These are phyloP conservation scores for Euthynnus affinis DNA, from an alignment of 2,797 vertebrate species.

Conservation along the genomic window DNA sequence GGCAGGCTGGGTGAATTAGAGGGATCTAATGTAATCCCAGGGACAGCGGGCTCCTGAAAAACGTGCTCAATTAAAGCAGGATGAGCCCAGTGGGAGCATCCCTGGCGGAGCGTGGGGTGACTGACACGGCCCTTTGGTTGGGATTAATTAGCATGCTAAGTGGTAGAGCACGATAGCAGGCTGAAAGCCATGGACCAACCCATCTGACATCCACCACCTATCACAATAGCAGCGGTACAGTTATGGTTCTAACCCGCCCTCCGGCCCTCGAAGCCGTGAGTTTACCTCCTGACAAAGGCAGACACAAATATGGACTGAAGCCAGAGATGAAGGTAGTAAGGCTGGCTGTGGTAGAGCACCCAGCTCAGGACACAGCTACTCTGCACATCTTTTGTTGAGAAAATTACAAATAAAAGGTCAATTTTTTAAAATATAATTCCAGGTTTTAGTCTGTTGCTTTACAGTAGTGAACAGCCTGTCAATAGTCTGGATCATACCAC, in stretches of 20 bases:
- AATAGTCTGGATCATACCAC: conserved; percentile 5
- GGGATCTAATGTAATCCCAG: conserved; percentile 85
- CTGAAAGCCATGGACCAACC: conserved; percentile 68
- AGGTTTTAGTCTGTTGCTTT: conserved; percentile 24
- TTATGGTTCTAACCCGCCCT: conserved; percentile 10
- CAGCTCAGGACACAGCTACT: background rate
- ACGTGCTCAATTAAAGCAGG: conserved; percentile 86
- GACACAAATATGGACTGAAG: conserved; percentile 1
- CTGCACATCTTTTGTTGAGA: background rate
- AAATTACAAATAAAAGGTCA: conserved; percentile 7
- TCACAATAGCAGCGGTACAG: conserved; percentile 34
- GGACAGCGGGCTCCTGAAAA: conserved; percentile 80
- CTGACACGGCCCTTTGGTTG: conserved; percentile 84
- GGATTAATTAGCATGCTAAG: conserved; percentile 88
- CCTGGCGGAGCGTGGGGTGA: conserved; percentile 81
- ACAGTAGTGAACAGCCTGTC: conserved; percentile 17
- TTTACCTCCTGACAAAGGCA: conserved; percentile 35
- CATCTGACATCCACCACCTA: conserved; percentile 74
- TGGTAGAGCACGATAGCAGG: conserved; percentile 76
- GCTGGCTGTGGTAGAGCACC: background rate
- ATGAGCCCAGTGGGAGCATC: conserved; percentile 85
- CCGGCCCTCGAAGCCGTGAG: conserved; percentile 27
- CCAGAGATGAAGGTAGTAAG: background rate
- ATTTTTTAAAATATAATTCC: conserved; percentile 22
- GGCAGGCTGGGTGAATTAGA: conserved; percentile 79